phyloP scores from a whole-genome alignment of 2,797 vertebrate species.

The Gila robusta region DNA sequence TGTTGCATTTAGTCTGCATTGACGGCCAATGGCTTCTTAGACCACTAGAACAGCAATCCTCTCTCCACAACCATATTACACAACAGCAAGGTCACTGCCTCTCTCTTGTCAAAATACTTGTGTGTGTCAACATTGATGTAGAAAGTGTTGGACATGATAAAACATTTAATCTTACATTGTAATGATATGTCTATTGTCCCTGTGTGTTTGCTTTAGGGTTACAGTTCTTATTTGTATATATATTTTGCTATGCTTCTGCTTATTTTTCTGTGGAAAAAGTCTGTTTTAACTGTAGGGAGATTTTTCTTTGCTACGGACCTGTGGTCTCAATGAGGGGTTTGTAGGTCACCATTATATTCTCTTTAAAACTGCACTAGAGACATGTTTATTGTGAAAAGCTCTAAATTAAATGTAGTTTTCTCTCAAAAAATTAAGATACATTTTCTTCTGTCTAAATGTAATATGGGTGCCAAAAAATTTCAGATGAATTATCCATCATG shows the following conservation, averaged over 20 bases:
- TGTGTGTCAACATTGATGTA: neutral
- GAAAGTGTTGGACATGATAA: neutral
- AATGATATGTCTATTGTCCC: neutral
- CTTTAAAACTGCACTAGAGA: neutral
- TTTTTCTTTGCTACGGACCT: neutral
- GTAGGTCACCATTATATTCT: neutral
- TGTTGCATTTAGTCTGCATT: neutral
- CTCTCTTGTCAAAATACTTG: conserved; percentile 27
- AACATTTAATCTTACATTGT: neutral
- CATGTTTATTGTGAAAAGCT: neutral
- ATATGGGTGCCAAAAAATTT: neutral
- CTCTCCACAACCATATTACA: conserved; percentile 11
- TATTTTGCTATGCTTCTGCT: neutral
- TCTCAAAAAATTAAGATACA: neutral
- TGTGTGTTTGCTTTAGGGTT: neutral
- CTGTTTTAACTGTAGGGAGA: neutral
- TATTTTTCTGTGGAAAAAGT: neutral
- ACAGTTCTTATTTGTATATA: neutral
- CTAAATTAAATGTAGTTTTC: neutral
- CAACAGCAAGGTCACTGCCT: conserved; percentile 6
- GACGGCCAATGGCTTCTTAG: neutral
- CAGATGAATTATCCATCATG: neutral
- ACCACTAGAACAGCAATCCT: neutral
- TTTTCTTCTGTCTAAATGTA: neutral
- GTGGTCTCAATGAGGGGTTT: neutral